These are phyloP conservation scores for Schizotus pectinicornis DNA, from an alignment of 2,888 invertebrate genomes.

Conservation along the genomic window DNA sequence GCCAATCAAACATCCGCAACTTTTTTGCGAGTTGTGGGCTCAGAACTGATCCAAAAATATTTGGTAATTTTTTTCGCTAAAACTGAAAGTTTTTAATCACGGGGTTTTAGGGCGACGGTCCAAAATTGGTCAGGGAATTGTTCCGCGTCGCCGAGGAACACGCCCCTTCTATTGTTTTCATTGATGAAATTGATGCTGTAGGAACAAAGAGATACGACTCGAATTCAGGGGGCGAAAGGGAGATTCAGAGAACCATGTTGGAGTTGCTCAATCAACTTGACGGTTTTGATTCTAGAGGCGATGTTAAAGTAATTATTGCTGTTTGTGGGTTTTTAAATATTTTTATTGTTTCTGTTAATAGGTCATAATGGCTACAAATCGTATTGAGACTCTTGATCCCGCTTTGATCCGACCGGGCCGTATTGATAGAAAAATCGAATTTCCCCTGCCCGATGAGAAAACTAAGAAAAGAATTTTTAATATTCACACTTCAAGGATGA, in stretches of 20 bases:
- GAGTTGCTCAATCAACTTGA: slow-evolving; percentile 98
- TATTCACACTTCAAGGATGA: slow-evolving; percentile 99
- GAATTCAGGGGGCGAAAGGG: slow-evolving; percentile 98
- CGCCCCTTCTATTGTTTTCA: slow-evolving; percentile 99
- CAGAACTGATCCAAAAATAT: slow-evolving; percentile 98
- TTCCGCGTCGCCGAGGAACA: slow-evolving; percentile 99
- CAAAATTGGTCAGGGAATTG: slow-evolving; percentile 95
- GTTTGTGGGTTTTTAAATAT: neutral
- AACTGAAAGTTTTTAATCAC: neutral
- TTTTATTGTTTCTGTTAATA: slow-evolving; percentile 50
- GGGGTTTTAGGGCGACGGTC: slow-evolving; percentile 86
- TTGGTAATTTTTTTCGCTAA: slow-evolving; percentile 63
- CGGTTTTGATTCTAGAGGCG: slow-evolving; percentile 95
- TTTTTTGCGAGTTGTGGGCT: slow-evolving; percentile 98
- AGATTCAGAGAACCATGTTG: slow-evolving; percentile 99
- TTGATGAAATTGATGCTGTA: slow-evolving; percentile 99
- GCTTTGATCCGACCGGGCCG: slow-evolving; percentile 98
- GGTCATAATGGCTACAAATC: slow-evolving; percentile 97
- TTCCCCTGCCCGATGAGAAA: slow-evolving; percentile 98
- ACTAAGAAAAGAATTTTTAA: slow-evolving; percentile 96
- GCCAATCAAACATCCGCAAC: slow-evolving; percentile 99
- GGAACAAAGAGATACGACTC: slow-evolving; percentile 99
- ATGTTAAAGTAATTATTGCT: slow-evolving; percentile 79
- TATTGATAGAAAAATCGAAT: slow-evolving; percentile 99
- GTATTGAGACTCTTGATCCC: slow-evolving; percentile 98